These are phyloP conservation scores for Cremastobaeus sp. DNA, from an alignment of 2,888 invertebrate genomes.

Conservation along the genomic window DNA sequence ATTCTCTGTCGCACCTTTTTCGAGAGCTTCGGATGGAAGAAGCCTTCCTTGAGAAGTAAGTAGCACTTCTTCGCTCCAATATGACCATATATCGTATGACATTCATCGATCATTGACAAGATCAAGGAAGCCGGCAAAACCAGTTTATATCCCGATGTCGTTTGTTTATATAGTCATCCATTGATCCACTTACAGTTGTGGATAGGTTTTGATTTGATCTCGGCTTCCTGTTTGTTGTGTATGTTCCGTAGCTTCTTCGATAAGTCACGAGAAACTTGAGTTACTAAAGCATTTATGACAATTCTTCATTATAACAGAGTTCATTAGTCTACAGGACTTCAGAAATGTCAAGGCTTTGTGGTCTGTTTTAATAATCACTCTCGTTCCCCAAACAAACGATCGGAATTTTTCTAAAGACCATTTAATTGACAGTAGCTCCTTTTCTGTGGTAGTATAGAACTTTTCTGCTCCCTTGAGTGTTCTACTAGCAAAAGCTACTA, in stretches of 20 bases:
- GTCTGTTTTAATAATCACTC: slow-evolving; percentile 59
- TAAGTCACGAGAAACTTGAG: neutral
- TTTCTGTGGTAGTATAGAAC: neutral
- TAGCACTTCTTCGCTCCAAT: slow-evolving; percentile 24
- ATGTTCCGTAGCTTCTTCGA: neutral
- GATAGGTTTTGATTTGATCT: too few species aligned
- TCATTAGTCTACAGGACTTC: slow-evolving; percentile 62
- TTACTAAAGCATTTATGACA: neutral
- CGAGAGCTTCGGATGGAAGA: slow-evolving; percentile 4
- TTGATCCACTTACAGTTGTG: neutral
- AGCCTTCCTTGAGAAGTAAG: slow-evolving; percentile 7
- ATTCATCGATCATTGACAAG: neutral
- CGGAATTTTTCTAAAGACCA: neutral
- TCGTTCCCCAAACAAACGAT: too few species aligned
- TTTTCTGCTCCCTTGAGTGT: neutral
- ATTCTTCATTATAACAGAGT: slow-evolving; percentile 22
- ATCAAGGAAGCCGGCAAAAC: neutral
- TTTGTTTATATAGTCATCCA: neutral
- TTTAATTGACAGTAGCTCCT: neutral
- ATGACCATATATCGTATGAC: slow-evolving; percentile 22
- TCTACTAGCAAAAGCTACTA: neutral
- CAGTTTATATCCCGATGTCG: neutral
- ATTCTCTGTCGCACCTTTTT: neutral
- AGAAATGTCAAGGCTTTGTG: slow-evolving; percentile 67
- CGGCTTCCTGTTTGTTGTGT: too few species aligned